These are phyloP conservation scores for Apistogramma diplotaenia DNA, from an alignment of 2,113 vertebrate genomes.

Conservation along the genomic window DNA sequence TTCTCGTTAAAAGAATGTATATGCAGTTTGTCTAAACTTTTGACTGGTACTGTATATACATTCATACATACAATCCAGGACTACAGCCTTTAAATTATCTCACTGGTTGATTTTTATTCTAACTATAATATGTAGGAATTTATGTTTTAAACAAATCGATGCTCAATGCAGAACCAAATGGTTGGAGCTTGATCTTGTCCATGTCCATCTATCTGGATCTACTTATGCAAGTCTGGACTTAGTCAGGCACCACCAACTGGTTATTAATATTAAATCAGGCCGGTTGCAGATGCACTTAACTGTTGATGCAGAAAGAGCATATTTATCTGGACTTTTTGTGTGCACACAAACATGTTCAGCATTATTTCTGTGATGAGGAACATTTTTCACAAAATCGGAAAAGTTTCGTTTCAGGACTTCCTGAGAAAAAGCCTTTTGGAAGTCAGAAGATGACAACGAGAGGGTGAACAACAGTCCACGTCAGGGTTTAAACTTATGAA, in stretches of 20 bases:
- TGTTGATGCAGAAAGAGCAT: background rate
- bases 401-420: background rate
- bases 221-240: background rate
- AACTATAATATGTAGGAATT: background rate
- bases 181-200: background rate
- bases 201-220: background rate
- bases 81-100: background rate
- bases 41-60: too few species aligned
- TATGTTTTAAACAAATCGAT: background rate
- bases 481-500: background rate
- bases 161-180: background rate
- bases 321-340: background rate
- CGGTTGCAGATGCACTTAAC: background rate
- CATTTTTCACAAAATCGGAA: background rate
- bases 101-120: background rate
- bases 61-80: background rate
- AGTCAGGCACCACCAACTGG: background rate
- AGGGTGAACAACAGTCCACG: background rate
- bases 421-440: background rate
- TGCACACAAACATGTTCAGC: background rate
- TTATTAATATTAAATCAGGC: background rate
- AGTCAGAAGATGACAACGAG: background rate
- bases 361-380: background rate
- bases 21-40: too few species aligned
- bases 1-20: background rate